Conservation (phyloP, 2,797 vertebrate species). For the Crypturellus tataupa region DNA sequence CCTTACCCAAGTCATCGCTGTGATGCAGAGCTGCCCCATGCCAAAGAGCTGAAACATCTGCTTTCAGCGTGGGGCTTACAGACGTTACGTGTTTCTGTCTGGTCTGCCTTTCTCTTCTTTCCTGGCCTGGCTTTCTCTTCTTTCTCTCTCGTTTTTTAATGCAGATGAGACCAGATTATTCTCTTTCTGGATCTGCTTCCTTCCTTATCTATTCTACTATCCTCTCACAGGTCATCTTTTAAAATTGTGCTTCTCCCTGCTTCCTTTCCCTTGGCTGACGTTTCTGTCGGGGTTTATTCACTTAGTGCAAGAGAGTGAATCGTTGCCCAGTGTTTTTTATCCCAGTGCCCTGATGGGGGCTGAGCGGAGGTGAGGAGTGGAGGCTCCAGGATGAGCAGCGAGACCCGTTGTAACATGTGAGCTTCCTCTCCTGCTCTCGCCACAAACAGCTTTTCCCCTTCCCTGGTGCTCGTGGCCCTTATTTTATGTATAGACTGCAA, state of each 20-base stretch:
- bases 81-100: not conserved
- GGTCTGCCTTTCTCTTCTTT: not conserved
- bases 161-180: not conserved
- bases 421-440: constrained; percentile 10
- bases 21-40: not conserved
- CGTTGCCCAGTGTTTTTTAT: not conserved
- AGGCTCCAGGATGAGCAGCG: not conserved
- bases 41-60: not conserved
- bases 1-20: not conserved
- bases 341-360: not conserved
- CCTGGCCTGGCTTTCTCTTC: not conserved
- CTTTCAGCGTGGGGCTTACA: not conserved
- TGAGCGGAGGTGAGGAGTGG: not conserved
- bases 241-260: not conserved
- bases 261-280: not conserved
- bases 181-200: not conserved
- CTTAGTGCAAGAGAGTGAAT: not conserved
- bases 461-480: not conserved
- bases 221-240: not conserved
- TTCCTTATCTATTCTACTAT: not conserved
- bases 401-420: not conserved
- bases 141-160: not conserved
- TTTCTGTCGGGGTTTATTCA: not conserved
- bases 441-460: not conserved
- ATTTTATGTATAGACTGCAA: not conserved